Conservation (phyloP, 2,113 vertebrate genomes). For the Opisthocomus hoazin region DNA sequence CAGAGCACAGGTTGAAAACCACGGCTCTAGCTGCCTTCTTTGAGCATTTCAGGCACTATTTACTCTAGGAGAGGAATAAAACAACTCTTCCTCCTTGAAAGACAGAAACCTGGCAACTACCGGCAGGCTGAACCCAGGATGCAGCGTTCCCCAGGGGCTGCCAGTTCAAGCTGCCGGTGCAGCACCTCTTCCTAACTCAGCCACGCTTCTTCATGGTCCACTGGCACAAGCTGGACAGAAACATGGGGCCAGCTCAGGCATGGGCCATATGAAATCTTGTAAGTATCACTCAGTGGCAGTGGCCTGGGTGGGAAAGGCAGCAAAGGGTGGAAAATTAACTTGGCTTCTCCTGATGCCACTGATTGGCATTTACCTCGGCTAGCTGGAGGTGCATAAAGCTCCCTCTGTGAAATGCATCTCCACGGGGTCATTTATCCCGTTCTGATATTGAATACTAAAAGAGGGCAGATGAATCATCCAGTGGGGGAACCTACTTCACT, state of each 20-base stretch:
- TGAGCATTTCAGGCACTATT: not conserved
- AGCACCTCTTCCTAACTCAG: not conserved
- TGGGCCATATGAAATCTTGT: not conserved
- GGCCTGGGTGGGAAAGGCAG: not conserved
- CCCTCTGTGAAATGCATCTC: not conserved
- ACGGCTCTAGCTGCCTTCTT: not conserved
- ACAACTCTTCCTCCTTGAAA: slow-evolving; percentile 13
- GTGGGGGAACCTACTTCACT: not conserved
- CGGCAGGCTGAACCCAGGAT: not conserved
- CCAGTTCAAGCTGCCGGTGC: not conserved
- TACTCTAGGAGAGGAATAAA: not conserved
- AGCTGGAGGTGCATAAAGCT: not conserved
- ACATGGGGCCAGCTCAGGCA: not conserved
- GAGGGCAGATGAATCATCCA: slow-evolving; percentile 26
- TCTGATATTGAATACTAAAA: not conserved
- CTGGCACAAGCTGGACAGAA: not conserved
- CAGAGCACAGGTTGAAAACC: not conserved
- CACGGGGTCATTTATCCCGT: not conserved
- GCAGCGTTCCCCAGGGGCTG: not conserved
- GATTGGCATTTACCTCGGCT: not conserved
- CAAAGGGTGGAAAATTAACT: not conserved
- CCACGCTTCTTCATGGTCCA: not conserved
- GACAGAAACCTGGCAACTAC: not conserved
- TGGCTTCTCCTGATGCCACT: not conserved
- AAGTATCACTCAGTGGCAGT: not conserved